phyloP scores from a whole-genome alignment of 2,113 vertebrate species.

The Callorhinus ursinus region DNA sequence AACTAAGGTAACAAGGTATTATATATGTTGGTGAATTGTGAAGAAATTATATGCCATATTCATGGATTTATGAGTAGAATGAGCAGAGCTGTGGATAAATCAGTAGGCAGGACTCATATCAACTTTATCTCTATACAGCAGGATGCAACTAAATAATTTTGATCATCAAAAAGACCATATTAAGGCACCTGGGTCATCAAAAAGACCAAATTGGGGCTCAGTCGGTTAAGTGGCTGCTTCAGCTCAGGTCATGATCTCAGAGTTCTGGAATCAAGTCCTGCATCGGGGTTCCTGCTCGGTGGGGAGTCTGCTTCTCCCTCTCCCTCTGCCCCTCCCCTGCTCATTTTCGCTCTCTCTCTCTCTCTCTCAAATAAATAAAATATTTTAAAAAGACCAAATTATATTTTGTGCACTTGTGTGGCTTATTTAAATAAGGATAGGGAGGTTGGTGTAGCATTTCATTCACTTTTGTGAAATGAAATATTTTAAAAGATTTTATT shows the following conservation, averaged over 20 bases:
- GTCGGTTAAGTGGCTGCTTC: too few relatives aligned
- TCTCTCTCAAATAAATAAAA: too few relatives aligned
- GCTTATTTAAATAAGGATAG: background rate
- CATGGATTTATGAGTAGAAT: background rate
- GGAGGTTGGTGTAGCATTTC: background rate
- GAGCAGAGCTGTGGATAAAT: background rate
- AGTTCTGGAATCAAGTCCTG: too few relatives aligned
- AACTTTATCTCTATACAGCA: background rate
- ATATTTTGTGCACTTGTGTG: background rate
- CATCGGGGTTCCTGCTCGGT: too few relatives aligned
- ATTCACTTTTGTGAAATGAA: background rate
- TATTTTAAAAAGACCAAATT: background rate
- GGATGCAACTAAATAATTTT: background rate
- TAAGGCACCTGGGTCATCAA: too few relatives aligned
- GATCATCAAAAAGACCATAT: background rate
- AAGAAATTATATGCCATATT: background rate
- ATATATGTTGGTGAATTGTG: background rate
- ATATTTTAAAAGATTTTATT: too few relatives aligned
- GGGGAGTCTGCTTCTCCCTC: too few relatives aligned
- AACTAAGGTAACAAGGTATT: background rate
- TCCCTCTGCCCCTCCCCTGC: too few relatives aligned
- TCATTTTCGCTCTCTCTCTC: too few relatives aligned
- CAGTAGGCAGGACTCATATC: background rate
- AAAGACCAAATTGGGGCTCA: too few relatives aligned
- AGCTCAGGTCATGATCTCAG: too few relatives aligned